A percentile compares a stretch with the other conserved stretches of the same genome.
These are phyloP conservation scores for Catharus fuscescens DNA, from an alignment of 2,113 vertebrate species.

Conservation along the genomic window DNA sequence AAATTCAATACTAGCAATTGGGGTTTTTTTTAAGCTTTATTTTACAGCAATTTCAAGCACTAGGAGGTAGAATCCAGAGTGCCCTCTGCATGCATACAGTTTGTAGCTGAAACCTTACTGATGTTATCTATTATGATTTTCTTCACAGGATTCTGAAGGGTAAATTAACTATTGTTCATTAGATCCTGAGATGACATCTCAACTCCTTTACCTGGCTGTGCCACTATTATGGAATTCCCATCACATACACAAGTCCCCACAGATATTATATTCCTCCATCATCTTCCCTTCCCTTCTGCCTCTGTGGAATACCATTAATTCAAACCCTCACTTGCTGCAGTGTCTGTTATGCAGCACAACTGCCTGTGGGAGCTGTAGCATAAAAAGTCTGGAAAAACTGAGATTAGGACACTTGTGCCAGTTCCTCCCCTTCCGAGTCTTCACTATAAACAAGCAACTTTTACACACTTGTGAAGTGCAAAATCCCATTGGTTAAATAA, in stretches of 20 bases:
- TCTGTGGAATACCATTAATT: not conserved
- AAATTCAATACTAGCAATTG: not conserved
- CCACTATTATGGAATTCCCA: no score
- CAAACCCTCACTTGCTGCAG: not conserved
- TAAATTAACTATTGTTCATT: not conserved
- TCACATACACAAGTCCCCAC: not conserved
- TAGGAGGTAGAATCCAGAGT: not conserved
- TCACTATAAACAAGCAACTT: not conserved
- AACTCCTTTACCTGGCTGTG: not conserved
- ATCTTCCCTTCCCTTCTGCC: not conserved
- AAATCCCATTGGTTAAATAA: not conserved
- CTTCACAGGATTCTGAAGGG: not conserved
- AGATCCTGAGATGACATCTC: not conserved
- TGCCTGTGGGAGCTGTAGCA: not conserved
- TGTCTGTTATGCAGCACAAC: not conserved
- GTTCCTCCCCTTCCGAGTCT: not conserved
- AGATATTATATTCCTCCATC: no score
- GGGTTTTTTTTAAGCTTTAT: not conserved
- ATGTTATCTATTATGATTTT: not conserved
- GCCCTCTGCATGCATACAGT: fast-evolving
- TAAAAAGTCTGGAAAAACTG: not conserved
- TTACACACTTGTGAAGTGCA: not conserved
- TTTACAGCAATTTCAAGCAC: not conserved
- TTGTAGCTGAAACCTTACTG: not conserved
- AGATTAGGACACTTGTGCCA: not conserved